Conservation (phyloP, 2,888 invertebrate species). For the Phlogophora meticulosa region DNA sequence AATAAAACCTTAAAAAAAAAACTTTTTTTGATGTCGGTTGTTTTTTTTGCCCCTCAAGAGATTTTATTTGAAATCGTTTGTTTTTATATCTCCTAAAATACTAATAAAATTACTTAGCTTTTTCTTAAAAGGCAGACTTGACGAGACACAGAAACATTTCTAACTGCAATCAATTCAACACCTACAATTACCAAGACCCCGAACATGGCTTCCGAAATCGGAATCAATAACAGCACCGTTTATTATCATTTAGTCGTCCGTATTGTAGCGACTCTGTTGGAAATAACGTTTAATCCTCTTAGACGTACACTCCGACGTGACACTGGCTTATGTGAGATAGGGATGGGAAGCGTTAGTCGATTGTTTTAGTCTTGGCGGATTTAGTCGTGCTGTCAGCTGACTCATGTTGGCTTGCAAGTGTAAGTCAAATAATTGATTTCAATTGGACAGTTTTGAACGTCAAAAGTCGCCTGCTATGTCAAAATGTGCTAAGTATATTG, state of each 20-base stretch:
- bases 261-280: slow-evolving; percentile 45
- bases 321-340: slow-evolving; percentile 54
- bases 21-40: too few relatives aligned
- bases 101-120: too few relatives aligned
- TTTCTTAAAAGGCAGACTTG: too few relatives aligned
- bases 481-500: too few relatives aligned
- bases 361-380: slow-evolving; percentile 1
- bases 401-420: neutral
- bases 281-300: slow-evolving; percentile 59
- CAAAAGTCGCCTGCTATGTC: too few relatives aligned
- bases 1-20: too few relatives aligned
- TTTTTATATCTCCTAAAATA: too few relatives aligned
- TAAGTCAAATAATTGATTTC: too few relatives aligned
- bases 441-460: too few relatives aligned
- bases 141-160: neutral
- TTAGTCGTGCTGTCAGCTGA: neutral
- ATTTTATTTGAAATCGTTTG: too few relatives aligned
- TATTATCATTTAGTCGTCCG: slow-evolving; percentile 58
- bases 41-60: too few relatives aligned
- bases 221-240: slow-evolving; percentile 47
- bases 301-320: slow-evolving; percentile 52
- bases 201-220: slow-evolving; percentile 21
- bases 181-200: neutral
- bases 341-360: slow-evolving; percentile 28
- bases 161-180: neutral